Percentiles rank a stretch among this genome's conserved stretches.
Conservation (phyloP, 2,888 invertebrate genomes). For the Dioctria rufipes region DNA sequence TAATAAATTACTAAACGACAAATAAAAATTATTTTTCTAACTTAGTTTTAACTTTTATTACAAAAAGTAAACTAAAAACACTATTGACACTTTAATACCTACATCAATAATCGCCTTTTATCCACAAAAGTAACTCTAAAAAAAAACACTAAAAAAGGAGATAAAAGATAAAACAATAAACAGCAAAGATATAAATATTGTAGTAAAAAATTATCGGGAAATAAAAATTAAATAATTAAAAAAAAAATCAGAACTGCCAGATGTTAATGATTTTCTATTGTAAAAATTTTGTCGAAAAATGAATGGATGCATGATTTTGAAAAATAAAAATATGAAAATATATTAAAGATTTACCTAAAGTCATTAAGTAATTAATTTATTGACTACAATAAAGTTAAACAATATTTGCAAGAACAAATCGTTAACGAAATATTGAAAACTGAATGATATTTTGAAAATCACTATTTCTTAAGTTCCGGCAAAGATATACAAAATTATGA, state of each 20-base stretch:
- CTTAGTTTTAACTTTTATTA: conserved; percentile 50
- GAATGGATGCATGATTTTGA: no score
- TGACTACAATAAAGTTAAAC: no score
- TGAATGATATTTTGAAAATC: no score
- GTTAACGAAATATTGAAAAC: no score
- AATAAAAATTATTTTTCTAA: conserved; percentile 48
- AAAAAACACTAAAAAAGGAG: neutral
- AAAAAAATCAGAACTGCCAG: conserved; percentile 12
- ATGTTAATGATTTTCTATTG: conserved; percentile 26
- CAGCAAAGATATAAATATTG: conserved; percentile 1
- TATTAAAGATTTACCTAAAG: no score
- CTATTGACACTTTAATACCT: conserved; percentile 36
- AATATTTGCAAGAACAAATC: no score
- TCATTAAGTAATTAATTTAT: no score
- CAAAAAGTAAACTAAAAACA: conserved; percentile 38
- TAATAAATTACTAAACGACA: conserved; percentile 18
- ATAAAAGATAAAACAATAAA: no score
- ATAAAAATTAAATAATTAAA: conserved; percentile 29
- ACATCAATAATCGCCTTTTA: neutral
- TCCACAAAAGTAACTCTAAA: conserved; percentile 22
- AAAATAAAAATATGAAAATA: no score
- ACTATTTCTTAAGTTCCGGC: no score
- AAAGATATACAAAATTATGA: no score
- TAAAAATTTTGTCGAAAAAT: neutral
- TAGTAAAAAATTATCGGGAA: conserved; percentile 21